Percentiles rank a stretch among this genome's conserved stretches.
Conservation (phyloP, 2,113 vertebrate genomes). For the Chloropsis cyanopogon region DNA sequence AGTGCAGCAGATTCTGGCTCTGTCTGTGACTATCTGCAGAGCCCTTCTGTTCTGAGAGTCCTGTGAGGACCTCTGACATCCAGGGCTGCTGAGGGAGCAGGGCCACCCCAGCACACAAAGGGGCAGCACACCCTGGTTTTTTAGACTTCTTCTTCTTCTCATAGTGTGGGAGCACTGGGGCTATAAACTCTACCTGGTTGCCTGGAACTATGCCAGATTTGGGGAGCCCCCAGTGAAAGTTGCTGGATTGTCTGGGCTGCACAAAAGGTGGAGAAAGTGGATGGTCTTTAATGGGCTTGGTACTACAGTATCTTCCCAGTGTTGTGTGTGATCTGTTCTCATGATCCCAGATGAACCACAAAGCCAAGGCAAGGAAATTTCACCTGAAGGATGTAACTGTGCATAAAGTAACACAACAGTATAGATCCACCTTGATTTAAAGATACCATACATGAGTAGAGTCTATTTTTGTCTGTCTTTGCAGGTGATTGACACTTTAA, state of each 20-base stretch:
- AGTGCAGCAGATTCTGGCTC: background rate
- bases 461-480: background rate
- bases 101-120: background rate
- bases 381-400: background rate
- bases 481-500: background rate
- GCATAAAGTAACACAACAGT: background rate
- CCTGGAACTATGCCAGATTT: background rate
- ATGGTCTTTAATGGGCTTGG: background rate
- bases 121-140: background rate
- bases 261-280: background rate
- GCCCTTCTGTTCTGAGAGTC: background rate
- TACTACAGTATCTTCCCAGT: background rate
- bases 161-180: background rate
- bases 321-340: background rate
- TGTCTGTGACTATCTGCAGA: background rate
- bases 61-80: background rate
- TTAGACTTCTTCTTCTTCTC: no score
- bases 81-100: background rate
- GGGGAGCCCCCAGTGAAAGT: background rate
- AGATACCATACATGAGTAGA: background rate
- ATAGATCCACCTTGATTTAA: background rate
- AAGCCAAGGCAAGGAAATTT: background rate
- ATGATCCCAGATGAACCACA: background rate
- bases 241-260: background rate
- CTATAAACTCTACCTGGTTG: background rate